Evolutionary conservation across 1,140 invertebrate species (phyloP).

Genomic region (Radopholus similis): DNA sequence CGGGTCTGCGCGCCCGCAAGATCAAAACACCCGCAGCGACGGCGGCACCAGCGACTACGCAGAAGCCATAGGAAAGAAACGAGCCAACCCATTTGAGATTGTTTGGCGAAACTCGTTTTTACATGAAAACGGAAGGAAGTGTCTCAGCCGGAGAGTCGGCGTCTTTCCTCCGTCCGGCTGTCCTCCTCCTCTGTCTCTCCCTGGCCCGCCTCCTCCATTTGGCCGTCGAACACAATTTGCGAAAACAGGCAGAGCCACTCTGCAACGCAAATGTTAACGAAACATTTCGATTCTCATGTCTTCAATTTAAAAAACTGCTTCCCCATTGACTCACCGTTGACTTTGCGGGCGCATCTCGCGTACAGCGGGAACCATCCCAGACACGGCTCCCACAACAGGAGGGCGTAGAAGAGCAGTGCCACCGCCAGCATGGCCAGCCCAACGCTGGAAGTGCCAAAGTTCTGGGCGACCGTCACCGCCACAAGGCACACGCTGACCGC

Average conservation of each 20-base stretch:
- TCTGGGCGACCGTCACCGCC: conserved; percentile 18
- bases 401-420: conserved; percentile 5
- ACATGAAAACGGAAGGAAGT: no score
- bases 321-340: conserved; percentile 15
- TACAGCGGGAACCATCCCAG: neutral
- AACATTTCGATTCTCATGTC: neutral
- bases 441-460: conserved; percentile 27
- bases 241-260: conserved; percentile 12
- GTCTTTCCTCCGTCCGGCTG: neutral
- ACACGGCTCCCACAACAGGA: conserved; percentile 18
- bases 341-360: neutral
- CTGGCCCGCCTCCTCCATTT: neutral
- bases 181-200: neutral
- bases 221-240: conserved; percentile 29
- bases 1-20: conserved; percentile 56
- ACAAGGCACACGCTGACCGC: conserved; percentile 18
- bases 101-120: no score
- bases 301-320: neutral
- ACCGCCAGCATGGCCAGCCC: conserved; percentile 18
- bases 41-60: no score
- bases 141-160: neutral
- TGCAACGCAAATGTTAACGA: conserved; percentile 19
- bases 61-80: no score
- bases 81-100: no score
- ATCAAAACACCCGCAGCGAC: conserved; percentile 25